Evolutionary conservation across 1,140 invertebrate genomes (phyloP).

Genomic region (Danaus plexippus): DNA sequence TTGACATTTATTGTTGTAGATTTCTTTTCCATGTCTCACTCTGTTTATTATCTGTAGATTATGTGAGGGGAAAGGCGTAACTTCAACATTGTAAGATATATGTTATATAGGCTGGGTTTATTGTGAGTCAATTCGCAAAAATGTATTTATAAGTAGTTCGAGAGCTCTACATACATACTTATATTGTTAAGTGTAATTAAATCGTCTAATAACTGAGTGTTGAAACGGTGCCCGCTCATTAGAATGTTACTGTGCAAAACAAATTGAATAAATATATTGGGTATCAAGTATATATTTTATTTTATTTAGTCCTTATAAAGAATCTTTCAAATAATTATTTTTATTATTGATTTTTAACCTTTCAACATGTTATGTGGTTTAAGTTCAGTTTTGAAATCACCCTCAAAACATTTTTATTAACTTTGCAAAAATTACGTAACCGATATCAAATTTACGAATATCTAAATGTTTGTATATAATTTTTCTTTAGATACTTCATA

Average conservation of each 20-base stretch:
- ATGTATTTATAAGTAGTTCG: conserved; percentile 21
- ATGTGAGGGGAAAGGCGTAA: conserved; percentile 31
- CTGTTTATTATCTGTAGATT: conserved; percentile 2
- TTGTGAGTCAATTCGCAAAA: conserved; percentile 40
- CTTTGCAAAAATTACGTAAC: too few species aligned
- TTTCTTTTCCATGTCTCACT: conserved; percentile 10
- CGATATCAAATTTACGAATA: too few species aligned
- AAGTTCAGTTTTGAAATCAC: too few species aligned
- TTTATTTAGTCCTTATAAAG: conserved; percentile 3
- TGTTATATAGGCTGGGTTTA: conserved; percentile 44
- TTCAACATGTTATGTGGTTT: too few species aligned
- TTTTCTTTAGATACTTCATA: conserved; percentile 13
- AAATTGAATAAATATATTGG: conserved; percentile 41
- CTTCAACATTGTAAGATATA: conserved; percentile 16
- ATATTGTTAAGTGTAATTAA: conserved; percentile 12
- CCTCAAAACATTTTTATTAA: too few species aligned
- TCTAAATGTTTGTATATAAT: too few species aligned
- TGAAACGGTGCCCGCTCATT: too few species aligned
- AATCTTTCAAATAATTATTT: too few species aligned
- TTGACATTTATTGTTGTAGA: conserved; percentile 37
- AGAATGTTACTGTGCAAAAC: conserved; percentile 37
- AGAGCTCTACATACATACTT: conserved; percentile 63
- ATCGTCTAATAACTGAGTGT: too few species aligned
- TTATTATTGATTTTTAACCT: too few species aligned
- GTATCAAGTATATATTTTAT: conserved; percentile 35